Evolutionary conservation across 2,797 vertebrate genomes (phyloP).

Genomic region (Taenioides sp.): DNA sequence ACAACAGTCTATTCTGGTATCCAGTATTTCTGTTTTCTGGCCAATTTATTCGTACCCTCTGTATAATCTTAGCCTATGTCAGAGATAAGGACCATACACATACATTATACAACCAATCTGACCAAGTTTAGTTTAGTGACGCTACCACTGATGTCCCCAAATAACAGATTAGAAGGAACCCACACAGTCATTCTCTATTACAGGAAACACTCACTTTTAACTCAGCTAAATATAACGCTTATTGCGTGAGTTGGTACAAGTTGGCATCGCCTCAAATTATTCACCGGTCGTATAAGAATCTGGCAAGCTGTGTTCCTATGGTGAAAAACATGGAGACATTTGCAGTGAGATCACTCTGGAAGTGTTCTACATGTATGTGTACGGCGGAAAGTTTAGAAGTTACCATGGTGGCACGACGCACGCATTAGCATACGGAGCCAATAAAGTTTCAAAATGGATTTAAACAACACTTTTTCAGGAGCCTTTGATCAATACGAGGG

Average conservation of each 20-base stretch:
- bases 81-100: conserved; percentile 17
- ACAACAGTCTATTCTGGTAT: background rate
- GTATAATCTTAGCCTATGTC: conserved; percentile 17
- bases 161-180: conserved; percentile 33
- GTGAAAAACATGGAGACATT: background rate
- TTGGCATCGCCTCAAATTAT: background rate
- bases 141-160: conserved; percentile 27
- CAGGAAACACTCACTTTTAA: conserved; percentile 28
- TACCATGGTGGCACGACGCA: too few species aligned
- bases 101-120: background rate
- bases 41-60: conserved; percentile 2
- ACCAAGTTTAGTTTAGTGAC: conserved; percentile 29
- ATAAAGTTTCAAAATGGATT: too few species aligned
- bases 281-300: background rate
- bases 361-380: too few species aligned
- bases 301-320: background rate
- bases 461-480: too few species aligned
- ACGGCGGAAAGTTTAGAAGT: too few species aligned
- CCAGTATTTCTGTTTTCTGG: conserved; percentile 5
- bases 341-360: too few species aligned
- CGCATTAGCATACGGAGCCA: too few species aligned
- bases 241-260: background rate
- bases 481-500: too few species aligned
- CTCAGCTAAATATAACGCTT: conserved; percentile 29
- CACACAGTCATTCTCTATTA: conserved; percentile 35